These are phyloP conservation scores for Amblyornis subalaris DNA, from an alignment of 2,113 vertebrate species.

Conservation along the genomic window DNA sequence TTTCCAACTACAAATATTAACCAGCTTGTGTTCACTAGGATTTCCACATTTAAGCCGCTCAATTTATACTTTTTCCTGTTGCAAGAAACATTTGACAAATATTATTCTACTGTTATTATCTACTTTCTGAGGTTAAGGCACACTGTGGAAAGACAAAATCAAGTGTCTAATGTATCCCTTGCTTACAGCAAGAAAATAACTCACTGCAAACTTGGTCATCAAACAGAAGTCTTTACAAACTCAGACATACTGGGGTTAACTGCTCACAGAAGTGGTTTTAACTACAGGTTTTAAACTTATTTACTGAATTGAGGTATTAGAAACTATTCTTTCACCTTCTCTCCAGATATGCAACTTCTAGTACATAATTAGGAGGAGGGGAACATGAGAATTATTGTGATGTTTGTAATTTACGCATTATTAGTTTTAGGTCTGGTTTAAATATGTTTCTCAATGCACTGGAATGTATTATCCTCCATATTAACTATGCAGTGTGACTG, in stretches of 20 bases:
- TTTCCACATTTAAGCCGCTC: not conserved
- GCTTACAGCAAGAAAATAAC: not conserved
- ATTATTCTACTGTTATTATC: not conserved
- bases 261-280: not conserved
- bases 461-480: not conserved
- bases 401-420: not conserved
- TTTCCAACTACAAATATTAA: not conserved
- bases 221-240: not conserved
- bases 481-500: not conserved
- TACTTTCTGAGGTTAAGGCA: not conserved
- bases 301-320: not conserved
- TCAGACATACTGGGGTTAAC: not conserved
- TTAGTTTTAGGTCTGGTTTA: not conserved
- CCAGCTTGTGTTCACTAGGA: not conserved
- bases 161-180: rapidly evolving
- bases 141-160: not conserved
- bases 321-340: not conserved
- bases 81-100: not conserved
- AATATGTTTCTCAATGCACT: not conserved
- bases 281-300: not conserved
- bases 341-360: not conserved
- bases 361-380: not conserved
- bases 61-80: not conserved
- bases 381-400: not conserved
- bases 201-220: not conserved